These are phyloP conservation scores for Crambe crambe DNA, from an alignment of 37 sponge, comb jelly and placozoan genomes.

Conservation along the genomic window DNA sequence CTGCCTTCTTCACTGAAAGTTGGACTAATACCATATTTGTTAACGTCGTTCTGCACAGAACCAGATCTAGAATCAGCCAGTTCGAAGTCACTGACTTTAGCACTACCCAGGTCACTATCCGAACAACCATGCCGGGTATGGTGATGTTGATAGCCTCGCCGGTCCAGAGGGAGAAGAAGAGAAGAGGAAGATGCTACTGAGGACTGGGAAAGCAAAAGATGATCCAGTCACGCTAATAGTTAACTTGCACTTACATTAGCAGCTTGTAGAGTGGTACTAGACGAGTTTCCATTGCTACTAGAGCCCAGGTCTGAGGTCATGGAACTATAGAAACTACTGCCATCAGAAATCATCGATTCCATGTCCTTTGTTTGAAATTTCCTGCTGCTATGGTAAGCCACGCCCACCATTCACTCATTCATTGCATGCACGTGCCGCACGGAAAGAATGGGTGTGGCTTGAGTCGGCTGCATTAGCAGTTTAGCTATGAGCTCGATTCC, in stretches of 20 bases:
- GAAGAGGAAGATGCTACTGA: not conserved
- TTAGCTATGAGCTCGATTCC: too few species aligned
- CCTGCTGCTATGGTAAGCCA: not conserved
- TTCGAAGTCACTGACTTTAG: constrained; percentile 33
- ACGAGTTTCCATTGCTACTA: not conserved
- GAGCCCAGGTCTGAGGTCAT: not conserved
- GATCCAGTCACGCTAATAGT: not conserved
- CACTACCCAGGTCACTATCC: constrained; percentile 18
- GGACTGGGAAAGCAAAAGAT: not conserved
- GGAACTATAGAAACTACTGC: not conserved
- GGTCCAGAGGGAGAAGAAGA: not conserved
- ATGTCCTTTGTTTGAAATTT: not conserved
- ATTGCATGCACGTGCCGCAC: not conserved
- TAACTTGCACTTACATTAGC: not conserved
- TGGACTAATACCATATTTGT: not conserved
- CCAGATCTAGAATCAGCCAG: not conserved
- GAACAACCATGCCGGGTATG: not conserved
- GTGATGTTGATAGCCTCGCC: not conserved
- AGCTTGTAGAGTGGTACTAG: not conserved
- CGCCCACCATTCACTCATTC: not conserved
- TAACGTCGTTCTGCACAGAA: too few species aligned
- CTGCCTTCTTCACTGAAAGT: not conserved
- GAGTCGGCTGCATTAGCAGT: too few species aligned
- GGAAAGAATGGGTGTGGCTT: too few species aligned
- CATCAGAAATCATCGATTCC: not conserved